Conservation (phyloP, 2,113 vertebrate genomes). For the Callopanchax toddi region DNA sequence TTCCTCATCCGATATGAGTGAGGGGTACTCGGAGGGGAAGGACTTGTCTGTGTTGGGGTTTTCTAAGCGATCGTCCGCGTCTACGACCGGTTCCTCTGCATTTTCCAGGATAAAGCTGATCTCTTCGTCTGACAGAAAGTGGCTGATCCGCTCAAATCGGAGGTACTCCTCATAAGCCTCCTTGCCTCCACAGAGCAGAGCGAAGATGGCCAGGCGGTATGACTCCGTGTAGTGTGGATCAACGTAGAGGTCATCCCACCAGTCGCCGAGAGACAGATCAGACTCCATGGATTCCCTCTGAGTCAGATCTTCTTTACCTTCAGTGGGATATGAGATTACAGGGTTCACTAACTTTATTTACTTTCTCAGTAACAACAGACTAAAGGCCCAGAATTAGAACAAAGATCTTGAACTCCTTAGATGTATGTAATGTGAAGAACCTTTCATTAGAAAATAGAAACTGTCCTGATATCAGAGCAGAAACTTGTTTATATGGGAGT, state of each 20-base stretch:
- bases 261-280: conserved; percentile 68
- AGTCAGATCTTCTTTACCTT: conserved; percentile 33
- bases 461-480: too few species aligned
- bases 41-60: conserved; percentile 59
- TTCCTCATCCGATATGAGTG: conserved; percentile 88
- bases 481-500: too few species aligned
- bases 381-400: too few species aligned
- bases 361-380: too few species aligned
- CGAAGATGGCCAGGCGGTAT: conserved; percentile 90
- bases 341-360: too few species aligned
- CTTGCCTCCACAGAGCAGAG: conserved; percentile 85
- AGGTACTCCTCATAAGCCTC: conserved; percentile 90
- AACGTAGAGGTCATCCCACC: conserved; percentile 79
- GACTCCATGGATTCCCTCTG: conserved; percentile 79
- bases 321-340: neutral
- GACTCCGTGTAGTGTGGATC: conserved; percentile 91
- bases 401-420: too few species aligned
- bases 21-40: conserved; percentile 89
- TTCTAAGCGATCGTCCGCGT: conserved; percentile 60
- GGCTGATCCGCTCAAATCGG: conserved; percentile 83
- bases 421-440: too few species aligned
- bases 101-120: conserved; percentile 86
- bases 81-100: conserved; percentile 72
- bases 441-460: too few species aligned
- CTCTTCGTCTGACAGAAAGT: conserved; percentile 89